Percentiles rank a stretch among this genome's conserved stretches.
phyloP scores from a whole-genome alignment of 2,113 vertebrate genomes.

The Oncorhynchus tshawytscha region DNA sequence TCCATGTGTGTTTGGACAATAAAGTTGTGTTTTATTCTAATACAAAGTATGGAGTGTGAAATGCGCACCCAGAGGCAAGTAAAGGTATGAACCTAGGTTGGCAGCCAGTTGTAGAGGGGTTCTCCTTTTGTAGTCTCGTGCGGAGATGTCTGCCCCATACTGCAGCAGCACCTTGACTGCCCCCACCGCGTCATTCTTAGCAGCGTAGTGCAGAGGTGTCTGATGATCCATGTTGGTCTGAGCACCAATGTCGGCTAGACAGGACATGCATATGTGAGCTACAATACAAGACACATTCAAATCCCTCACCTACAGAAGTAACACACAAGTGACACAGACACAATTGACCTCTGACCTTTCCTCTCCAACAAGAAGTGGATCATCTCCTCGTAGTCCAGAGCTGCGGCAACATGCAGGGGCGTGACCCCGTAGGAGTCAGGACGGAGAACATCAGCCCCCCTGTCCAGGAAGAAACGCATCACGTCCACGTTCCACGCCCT shows the following conservation, averaged over 20 bases:
- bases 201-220: conserved; percentile 69
- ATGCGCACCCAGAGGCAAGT: neutral
- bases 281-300: conserved; percentile 6
- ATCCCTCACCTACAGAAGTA: neutral
- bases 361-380: conserved; percentile 61
- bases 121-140: conserved; percentile 61
- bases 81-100: conserved; percentile 49
- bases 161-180: conserved; percentile 55
- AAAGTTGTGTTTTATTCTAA: neutral
- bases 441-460: conserved; percentile 53
- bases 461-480: conserved; percentile 69
- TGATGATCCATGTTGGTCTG: conserved; percentile 52
- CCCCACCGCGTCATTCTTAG: conserved; percentile 59
- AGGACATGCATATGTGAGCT: neutral
- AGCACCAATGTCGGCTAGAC: conserved; percentile 54
- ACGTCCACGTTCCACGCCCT: conserved; percentile 69
- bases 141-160: conserved; percentile 53
- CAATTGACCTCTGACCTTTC: conserved; percentile 43
- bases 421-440: conserved; percentile 65
- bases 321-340: neutral
- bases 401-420: conserved; percentile 65
- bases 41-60: neutral
- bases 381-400: conserved; percentile 70
- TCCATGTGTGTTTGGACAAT: neutral
- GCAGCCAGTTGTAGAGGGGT: conserved; percentile 68